These are phyloP conservation scores for Trissolcus brochymenae DNA, from an alignment of 2,888 invertebrate species.

Conservation along the genomic window DNA sequence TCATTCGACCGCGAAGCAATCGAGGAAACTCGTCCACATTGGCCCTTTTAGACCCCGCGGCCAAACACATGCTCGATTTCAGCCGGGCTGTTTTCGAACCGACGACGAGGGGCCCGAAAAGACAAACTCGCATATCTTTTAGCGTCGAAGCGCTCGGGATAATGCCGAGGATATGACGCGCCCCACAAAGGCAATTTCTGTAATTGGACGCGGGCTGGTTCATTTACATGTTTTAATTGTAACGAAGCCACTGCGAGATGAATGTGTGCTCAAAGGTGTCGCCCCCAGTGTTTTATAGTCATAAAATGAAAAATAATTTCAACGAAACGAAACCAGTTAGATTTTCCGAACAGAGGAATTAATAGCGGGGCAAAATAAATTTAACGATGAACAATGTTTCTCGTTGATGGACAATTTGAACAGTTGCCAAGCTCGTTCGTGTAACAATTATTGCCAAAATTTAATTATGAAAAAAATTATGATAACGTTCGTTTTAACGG, in stretches of 20 bases:
- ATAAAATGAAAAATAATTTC: constrained; percentile 4
- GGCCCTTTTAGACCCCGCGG: constrained; percentile 34
- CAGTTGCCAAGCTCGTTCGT: too few species aligned
- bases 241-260: constrained; percentile 6
- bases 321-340: too few species aligned
- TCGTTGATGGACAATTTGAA: too few species aligned
- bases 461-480: too few species aligned
- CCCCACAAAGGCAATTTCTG: not conserved
- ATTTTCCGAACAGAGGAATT: too few species aligned
- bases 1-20: constrained; percentile 48
- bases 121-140: too few species aligned
- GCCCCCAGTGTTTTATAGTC: not conserved
- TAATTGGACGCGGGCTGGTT: constrained; percentile 8
- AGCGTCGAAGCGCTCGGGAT: not conserved
- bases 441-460: too few species aligned
- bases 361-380: too few species aligned
- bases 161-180: constrained; percentile 2
- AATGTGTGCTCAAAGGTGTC: constrained; percentile 2
- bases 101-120: too few species aligned
- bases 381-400: too few species aligned
- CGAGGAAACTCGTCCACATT: constrained; percentile 25
- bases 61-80: constrained; percentile 47
- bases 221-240: constrained; percentile 36
- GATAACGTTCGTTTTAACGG: too few species aligned
- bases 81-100: constrained; percentile 31